Evolutionary conservation across 2,888 invertebrate genomes (phyloP).

Genomic region (Pollenia amentaria): DNA sequence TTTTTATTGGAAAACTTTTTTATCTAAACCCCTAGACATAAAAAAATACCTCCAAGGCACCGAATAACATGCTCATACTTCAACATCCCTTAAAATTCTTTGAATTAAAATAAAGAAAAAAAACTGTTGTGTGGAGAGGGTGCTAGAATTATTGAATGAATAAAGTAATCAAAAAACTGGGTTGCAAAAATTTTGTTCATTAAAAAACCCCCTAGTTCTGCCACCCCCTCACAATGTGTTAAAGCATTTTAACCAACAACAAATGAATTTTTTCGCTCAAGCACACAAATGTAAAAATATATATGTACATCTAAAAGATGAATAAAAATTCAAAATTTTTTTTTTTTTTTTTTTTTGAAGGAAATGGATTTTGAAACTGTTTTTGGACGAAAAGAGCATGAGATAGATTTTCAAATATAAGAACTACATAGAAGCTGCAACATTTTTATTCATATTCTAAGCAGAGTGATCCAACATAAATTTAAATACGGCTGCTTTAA

Average conservation of each 20-base stretch:
- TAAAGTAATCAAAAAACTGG: slow-evolving; percentile 21
- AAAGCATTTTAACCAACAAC: background rate
- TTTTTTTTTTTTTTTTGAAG: background rate
- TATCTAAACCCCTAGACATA: background rate
- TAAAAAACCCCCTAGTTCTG: background rate
- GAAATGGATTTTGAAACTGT: background rate
- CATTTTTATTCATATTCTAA: too few species aligned
- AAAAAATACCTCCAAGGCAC: background rate
- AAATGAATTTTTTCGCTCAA: background rate
- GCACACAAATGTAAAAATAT: background rate
- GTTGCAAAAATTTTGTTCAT: slow-evolving; percentile 38
- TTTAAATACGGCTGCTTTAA: too few species aligned
- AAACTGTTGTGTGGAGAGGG: background rate
- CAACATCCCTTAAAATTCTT: background rate
- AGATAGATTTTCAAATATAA: background rate
- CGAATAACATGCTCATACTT: background rate
- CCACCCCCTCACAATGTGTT: background rate
- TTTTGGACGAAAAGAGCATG: background rate
- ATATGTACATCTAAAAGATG: too few species aligned
- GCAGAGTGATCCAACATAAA: too few species aligned
- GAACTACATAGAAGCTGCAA: background rate
- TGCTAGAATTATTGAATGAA: background rate
- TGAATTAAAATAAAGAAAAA: background rate
- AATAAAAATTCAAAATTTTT: too few species aligned
- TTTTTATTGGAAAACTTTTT: background rate